phyloP scores from a whole-genome alignment of 2,113 vertebrate species.

The Mastomys coucha region DNA sequence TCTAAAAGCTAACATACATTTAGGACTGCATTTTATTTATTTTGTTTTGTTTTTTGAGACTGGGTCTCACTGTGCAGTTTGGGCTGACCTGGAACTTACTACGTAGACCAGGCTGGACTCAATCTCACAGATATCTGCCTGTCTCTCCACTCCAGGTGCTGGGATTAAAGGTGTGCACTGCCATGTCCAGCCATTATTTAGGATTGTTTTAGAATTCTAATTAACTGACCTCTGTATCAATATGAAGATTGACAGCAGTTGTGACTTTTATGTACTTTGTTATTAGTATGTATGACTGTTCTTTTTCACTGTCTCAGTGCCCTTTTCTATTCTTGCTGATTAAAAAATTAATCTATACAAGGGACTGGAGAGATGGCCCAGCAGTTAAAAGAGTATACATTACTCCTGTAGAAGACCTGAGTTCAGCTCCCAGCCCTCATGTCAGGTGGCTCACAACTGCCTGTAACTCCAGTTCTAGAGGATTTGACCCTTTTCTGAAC shows the following conservation, averaged over 20 bases:
- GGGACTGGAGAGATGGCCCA: not conserved
- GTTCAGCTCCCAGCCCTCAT: not conserved
- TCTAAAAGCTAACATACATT: not conserved
- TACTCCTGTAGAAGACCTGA: not conserved
- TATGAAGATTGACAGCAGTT: not conserved
- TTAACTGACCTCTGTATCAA: not conserved
- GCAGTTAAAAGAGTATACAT: not conserved
- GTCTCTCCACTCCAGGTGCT: not conserved
- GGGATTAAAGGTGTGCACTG: not conserved
- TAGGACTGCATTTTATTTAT: not conserved
- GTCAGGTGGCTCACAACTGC: not conserved
- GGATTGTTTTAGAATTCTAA: not conserved
- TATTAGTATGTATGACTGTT: not conserved
- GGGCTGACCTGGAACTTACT: not conserved
- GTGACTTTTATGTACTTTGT: not conserved
- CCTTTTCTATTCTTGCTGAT: not conserved
- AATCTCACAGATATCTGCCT: not conserved
- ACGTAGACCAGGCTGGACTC: not conserved
- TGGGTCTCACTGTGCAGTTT: not conserved
- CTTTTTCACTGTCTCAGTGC: not conserved
- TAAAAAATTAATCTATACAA: not conserved
- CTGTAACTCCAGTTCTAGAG: not conserved
- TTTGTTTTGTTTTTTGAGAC: not conserved
- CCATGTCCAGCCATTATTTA: not conserved
- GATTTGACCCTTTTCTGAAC: not conserved